Evolutionary conservation across 2,113 vertebrate genomes (phyloP), one percentile per base, ranked within the genome.

Genomic region (Alaudala cheleensis): DNA sequence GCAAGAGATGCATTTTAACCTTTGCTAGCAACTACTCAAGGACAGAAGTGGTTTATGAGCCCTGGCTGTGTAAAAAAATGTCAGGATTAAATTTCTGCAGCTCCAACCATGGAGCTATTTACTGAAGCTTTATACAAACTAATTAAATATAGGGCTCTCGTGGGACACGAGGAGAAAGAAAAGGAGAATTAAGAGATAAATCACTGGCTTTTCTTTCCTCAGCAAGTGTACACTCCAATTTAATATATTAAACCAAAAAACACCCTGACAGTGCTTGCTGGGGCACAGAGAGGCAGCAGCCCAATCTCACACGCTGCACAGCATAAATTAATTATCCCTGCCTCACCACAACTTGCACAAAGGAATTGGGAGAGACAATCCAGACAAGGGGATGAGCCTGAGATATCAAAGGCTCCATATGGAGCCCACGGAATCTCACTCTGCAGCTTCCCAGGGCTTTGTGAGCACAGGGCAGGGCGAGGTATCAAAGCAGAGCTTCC

Each of bases 81-180:
- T 47, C 86, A 70, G 51, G 56, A 90, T 95, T 84, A 81, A 31
- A 88, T 94, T 86, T 65, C 94, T 72, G 76, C 21, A 93, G 92
- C 82, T 66, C 85, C 15, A 78, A 95, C 50, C 90, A 71, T 62
- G 92, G 51, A 92, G 93, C 92, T 91, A 93, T 98, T 97, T 97
- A 98, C 90, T 91, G 87, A 92, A 95, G 96, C 96, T 98, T 97
- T 97, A 94, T 60, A 96, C 92, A 98, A 97, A 98, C 97, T 97
- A 97, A 98, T 98, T 98, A 97, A 97, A 97, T 97, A 95, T 93
- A 98, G 96, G 96, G 96, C 92, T 97, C 96, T 94, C 95, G 6
- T 66, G 90, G 95, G 94, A 98, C 61, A 57, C 0, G 50, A 88
- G 81, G 89, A 93, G 92, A 92, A 84, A 90, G 90, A 83, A 80